Percentiles rank a stretch among this genome's conserved stretches.
phyloP scores from a whole-genome alignment of 2,113 vertebrate genomes.

The Entelurus aequoreus region DNA sequence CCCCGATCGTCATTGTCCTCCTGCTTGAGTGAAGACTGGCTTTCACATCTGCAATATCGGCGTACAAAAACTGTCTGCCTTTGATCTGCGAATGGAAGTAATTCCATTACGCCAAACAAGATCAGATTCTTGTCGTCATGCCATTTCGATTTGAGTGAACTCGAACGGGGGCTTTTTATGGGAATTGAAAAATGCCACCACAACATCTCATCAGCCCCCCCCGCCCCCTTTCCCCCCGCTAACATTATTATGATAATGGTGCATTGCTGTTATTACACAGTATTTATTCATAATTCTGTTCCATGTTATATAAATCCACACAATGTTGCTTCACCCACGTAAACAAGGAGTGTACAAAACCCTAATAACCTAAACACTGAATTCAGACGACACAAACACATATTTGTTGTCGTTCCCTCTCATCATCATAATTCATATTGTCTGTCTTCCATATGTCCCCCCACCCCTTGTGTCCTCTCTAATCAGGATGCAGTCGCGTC shows the following conservation, averaged over 20 bases:
- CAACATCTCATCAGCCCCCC: background rate
- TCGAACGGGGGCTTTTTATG: background rate
- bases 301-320: no score
- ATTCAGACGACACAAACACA: background rate
- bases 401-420: background rate
- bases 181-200: constrained; percentile 1
- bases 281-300: background rate
- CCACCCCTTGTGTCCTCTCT: background rate
- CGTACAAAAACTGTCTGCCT: background rate
- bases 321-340: background rate
- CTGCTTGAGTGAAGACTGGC: no score
- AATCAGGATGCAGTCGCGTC: background rate
- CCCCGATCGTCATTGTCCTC: no score
- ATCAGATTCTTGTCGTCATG: background rate
- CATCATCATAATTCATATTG: background rate
- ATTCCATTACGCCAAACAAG: constrained; percentile 2
- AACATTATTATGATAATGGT: constrained; percentile 1
- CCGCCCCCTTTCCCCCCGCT: background rate
- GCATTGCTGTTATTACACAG: background rate
- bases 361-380: background rate
- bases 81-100: background rate
- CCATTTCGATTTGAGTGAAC: constrained; percentile 6
- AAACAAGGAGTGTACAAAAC: background rate
- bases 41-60: no score
- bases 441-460: background rate